phyloP scores from a whole-genome alignment of 2,113 vertebrate genomes.

The Rissa tridactyla region DNA sequence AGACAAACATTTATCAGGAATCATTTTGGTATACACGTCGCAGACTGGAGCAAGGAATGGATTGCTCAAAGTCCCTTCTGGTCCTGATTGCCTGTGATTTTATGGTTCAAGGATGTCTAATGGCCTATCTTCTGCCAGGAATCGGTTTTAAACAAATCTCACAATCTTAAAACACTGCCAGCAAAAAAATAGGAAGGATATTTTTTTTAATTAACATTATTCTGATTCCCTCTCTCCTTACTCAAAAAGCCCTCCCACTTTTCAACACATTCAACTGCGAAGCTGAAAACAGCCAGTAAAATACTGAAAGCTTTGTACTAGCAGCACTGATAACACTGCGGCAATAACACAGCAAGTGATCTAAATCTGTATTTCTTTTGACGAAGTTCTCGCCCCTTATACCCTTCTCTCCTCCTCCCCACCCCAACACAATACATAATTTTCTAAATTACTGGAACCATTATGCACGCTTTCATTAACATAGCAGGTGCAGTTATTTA shows the following conservation, averaged over 20 bases:
- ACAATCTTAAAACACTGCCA: background rate
- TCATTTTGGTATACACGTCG: background rate
- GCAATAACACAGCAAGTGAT: background rate
- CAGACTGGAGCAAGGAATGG: background rate
- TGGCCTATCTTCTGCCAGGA: background rate
- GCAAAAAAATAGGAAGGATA: background rate
- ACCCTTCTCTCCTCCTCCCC: background rate
- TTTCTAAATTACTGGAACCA: conserved; percentile 55
- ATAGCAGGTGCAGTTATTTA: conserved; percentile 61
- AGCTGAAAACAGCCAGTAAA: background rate
- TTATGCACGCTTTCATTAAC: conserved; percentile 44
- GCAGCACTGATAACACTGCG: background rate
- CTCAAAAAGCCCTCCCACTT: background rate
- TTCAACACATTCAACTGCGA: background rate
- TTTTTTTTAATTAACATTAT: background rate
- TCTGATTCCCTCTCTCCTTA: background rate
- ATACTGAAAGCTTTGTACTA: conserved; percentile 6
- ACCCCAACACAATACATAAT: conserved; percentile 21
- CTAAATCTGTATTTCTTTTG: conserved; percentile 25
- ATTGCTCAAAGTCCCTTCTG: background rate
- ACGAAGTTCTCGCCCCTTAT: background rate
- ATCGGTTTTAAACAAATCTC: background rate
- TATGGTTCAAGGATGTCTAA: background rate
- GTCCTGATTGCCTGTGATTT: background rate
- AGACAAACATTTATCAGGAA: background rate